phyloP scores from a whole-genome alignment of 2,888 invertebrate species.

The Diaphora mendica region DNA sequence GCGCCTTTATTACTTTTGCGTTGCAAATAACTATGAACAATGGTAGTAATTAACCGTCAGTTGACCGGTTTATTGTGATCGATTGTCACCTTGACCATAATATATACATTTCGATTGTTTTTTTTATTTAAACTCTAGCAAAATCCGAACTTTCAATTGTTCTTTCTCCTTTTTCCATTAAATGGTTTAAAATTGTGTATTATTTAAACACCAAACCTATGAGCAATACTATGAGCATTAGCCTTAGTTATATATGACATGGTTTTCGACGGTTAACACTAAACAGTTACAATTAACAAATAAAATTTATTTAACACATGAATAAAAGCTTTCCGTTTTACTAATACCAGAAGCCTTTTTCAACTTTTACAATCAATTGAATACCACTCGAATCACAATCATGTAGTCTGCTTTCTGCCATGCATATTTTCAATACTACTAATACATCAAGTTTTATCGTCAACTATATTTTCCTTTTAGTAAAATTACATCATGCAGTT shows the following conservation, averaged over 20 bases:
- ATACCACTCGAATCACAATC: background rate
- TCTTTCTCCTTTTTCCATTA: no score
- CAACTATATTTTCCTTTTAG: slow-evolving; percentile 52
- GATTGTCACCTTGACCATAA: no score
- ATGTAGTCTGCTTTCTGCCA: slow-evolving; percentile 6
- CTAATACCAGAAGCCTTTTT: background rate
- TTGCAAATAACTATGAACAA: no score
- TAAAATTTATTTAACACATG: background rate
- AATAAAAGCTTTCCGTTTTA: background rate
- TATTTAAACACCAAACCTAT: background rate
- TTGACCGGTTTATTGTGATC: no score
- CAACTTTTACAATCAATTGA: slow-evolving; percentile 8
- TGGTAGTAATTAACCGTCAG: no score
- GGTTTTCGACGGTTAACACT: background rate
- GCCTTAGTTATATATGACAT: background rate
- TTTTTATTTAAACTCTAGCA: no score
- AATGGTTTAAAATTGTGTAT: no score
- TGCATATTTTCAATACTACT: slow-evolving; percentile 39
- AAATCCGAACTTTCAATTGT: no score
- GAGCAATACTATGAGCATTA: no score
- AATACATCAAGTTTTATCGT: slow-evolving; percentile 37
- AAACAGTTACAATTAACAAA: background rate
- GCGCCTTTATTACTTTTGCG: background rate
- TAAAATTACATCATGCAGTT: slow-evolving; percentile 44
- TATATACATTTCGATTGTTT: no score